Conservation (phyloP, 2,113 vertebrate genomes). For the Benitochromis conjunctus region DNA sequence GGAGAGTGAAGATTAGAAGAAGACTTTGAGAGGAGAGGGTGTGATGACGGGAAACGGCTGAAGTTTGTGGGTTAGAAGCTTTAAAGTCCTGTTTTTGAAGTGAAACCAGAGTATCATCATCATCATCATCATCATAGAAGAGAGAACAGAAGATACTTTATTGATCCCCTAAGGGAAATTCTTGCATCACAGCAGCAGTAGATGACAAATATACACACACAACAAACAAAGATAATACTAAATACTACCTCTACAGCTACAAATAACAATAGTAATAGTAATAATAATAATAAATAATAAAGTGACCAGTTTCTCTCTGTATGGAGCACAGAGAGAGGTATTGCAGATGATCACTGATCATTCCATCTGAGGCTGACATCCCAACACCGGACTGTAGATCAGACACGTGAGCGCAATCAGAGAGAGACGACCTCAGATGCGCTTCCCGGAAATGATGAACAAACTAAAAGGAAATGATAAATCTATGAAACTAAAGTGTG, state of each 20-base stretch:
- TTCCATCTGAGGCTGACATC: neutral
- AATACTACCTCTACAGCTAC: too few species aligned
- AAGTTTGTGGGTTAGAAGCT: neutral
- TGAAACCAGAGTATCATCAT: neutral
- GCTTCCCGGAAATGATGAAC: neutral
- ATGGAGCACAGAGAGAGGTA: too few species aligned
- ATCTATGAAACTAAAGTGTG: neutral
- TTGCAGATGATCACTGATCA: neutral
- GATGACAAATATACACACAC: too few species aligned
- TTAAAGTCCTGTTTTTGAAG: neutral
- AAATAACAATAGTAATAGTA: too few species aligned
- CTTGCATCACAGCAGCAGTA: too few species aligned
- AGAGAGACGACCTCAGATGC: neutral
- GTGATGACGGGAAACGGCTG: neutral
- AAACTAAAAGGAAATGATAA: neutral
- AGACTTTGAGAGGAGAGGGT: neutral
- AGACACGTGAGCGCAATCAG: neutral
- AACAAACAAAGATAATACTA: too few species aligned
- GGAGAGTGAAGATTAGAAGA: constrained; percentile 32
- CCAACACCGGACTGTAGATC: neutral
- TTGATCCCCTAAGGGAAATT: too few species aligned
- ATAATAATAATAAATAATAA: too few species aligned
- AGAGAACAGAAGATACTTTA: too few species aligned
- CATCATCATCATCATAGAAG: neutral
- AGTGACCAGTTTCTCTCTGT: too few species aligned